phyloP scores from a whole-genome alignment of 2,797 vertebrate species.

The Pampus argenteus region DNA sequence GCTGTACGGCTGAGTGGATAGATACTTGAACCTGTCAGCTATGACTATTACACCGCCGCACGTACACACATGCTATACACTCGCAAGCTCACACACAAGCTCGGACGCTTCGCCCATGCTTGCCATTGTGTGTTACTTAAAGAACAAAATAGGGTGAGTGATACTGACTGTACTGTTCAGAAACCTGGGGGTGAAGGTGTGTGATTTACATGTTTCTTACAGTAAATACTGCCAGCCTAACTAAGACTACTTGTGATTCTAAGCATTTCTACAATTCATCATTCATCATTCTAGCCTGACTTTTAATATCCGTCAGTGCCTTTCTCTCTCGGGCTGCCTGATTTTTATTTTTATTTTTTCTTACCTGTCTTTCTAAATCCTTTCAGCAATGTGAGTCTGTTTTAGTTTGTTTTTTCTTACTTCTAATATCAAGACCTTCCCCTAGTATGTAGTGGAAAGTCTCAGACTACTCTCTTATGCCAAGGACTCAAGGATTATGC shows the following conservation, averaged over 20 bases:
- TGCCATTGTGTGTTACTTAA: conserved; percentile 11
- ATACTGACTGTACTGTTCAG: conserved; percentile 24
- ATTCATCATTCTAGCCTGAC: conserved; percentile 62
- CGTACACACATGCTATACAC: conserved; percentile 58
- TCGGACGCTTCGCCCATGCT: conserved; percentile 13
- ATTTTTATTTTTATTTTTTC: conserved; percentile 20
- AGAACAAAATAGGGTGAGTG: conserved; percentile 40
- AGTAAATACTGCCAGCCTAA: conserved; percentile 40
- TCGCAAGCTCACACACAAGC: conserved; percentile 32
- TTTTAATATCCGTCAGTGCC: conserved; percentile 70
- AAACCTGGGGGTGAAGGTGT: conserved; percentile 24
- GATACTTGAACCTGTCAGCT: conserved; percentile 83
- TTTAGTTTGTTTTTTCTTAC: conserved; percentile 50
- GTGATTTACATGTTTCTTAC: conserved; percentile 39
- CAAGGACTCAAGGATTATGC: conserved; percentile 60
- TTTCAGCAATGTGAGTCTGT: conserved; percentile 48
- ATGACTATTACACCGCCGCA: conserved; percentile 75
- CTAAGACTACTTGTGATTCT: conserved; percentile 42
- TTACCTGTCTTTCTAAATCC: conserved; percentile 58
- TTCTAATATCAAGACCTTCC: conserved; percentile 56
- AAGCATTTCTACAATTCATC: conserved; percentile 56
- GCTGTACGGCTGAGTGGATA: conserved; percentile 80
- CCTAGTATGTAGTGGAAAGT: conserved; percentile 54
- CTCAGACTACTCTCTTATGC: conserved; percentile 60
- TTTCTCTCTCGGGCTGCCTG: conserved; percentile 43